Evolutionary conservation across 2,888 invertebrate species (phyloP), one percentile per base, ranked within the genome.

Genomic region (Harpalus rubripes): DNA sequence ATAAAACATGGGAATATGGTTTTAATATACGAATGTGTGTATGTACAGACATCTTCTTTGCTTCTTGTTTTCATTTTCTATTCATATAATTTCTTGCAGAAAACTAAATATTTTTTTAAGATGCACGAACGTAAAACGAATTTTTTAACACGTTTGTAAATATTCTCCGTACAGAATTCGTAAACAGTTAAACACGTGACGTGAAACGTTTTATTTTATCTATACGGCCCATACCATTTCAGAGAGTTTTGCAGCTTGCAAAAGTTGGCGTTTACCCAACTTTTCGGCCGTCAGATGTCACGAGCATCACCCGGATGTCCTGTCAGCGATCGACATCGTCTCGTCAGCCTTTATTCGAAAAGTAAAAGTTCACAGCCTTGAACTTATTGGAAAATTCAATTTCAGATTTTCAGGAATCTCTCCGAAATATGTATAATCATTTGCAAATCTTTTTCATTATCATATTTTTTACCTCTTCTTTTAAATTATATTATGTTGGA

Each of bases 131-230:
- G 32, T 16, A 7, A 7, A 59, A 8, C 59, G 63, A 63, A 63
- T 63, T 22, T 63, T 63, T 10, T 22, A 22, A 22, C 63, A 63
- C 26, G 63, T 22, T 26, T 63, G 63, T 22, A 63, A 63, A 63
- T 63, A 63, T 22, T 26, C 15, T 22, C 10, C 32, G 78, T 59
- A 22, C 58, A 10, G 78, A 56, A 78, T 78, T 78, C 72, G 72
- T 72, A 72, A 72, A 72, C 72, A 72, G 72, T 72, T 72, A 10
- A 39, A 72, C 72, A 72, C 72, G 72, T 72, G 72, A 72, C 16
- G 32, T 16, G 72, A 41, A 26, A 72, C 44, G 18, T 1, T 39
- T 22, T 72, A 72, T 72, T 72, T 41, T 72, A 39, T 72, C 72
- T 12, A 52, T 52, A 52, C 44, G 10, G 63, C 63, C 65, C 72